A percentile compares a stretch with the other conserved stretches of the same genome.
Evolutionary conservation across 2,113 vertebrate genomes (phyloP).

Genomic region (Triplophysa tibetana): DNA sequence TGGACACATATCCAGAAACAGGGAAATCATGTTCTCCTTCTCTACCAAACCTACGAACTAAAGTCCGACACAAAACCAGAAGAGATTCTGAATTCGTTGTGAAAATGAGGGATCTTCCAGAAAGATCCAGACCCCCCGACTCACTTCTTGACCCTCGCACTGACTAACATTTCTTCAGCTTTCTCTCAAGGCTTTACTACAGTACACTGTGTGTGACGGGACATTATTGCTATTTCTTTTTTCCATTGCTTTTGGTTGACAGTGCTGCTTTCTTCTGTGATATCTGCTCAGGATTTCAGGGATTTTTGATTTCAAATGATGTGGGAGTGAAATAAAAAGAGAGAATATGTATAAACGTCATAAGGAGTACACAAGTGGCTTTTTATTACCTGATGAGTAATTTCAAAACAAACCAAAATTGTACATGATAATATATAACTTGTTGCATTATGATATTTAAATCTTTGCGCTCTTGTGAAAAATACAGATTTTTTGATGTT

Average conservation of each 20-base stretch:
- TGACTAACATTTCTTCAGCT: conserved; percentile 46
- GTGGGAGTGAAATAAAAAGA: conserved; percentile 27
- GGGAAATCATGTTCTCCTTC: conserved; percentile 52
- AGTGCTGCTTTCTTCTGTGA: conserved; percentile 50
- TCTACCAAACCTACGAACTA: conserved; percentile 63
- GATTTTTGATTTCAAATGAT: conserved; percentile 45
- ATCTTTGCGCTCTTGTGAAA: no score
- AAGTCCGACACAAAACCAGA: conserved; percentile 52
- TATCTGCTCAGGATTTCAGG: conserved; percentile 50
- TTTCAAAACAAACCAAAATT: no score
- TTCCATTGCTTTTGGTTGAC: conserved; percentile 51
- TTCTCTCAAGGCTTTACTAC: conserved; percentile 50
- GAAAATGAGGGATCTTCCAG: conserved; percentile 56
- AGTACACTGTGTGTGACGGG: conserved; percentile 60
- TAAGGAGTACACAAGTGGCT: neutral
- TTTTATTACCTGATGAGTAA: neutral
- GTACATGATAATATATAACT: no score
- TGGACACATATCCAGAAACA: conserved; percentile 56
- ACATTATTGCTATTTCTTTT: conserved; percentile 52
- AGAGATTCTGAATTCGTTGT: conserved; percentile 37
- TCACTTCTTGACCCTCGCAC: conserved; percentile 43
- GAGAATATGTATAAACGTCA: neutral
- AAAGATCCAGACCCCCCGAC: conserved; percentile 64
- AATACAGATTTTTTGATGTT: no score
- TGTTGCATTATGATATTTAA: no score